Evolutionary conservation across 2,888 invertebrate genomes (phyloP).

Genomic region (Pterostichus madidus): DNA sequence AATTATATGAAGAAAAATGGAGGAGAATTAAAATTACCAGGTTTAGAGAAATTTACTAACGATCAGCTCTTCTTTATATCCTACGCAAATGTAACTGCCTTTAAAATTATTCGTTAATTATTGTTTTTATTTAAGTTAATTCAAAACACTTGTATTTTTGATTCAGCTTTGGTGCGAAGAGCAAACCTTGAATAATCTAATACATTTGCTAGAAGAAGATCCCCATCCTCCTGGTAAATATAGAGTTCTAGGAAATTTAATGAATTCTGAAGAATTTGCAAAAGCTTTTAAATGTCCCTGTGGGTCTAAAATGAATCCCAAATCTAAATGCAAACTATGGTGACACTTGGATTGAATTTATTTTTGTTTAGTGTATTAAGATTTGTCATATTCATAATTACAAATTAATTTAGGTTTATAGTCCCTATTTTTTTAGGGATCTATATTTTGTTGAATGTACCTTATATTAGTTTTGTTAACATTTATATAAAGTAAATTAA

Average conservation of each 20-base stretch:
- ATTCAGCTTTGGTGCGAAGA: slow-evolving; percentile 90
- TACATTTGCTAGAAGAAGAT: slow-evolving; percentile 78
- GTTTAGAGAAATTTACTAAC: slow-evolving; percentile 84
- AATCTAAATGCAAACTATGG: slow-evolving; percentile 72
- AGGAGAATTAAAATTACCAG: slow-evolving; percentile 84
- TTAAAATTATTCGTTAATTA: background rate
- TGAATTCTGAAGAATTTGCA: slow-evolving; percentile 84
- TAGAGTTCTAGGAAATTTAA: slow-evolving; percentile 82
- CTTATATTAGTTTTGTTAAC: too few species aligned
- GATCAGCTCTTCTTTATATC: slow-evolving; percentile 90
- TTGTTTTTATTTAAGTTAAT: slow-evolving; percentile 6
- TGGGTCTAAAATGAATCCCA: slow-evolving; percentile 77
- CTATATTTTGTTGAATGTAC: too few species aligned
- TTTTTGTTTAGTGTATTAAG: too few species aligned
- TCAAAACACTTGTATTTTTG: slow-evolving; percentile 65
- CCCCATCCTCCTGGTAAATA: slow-evolving; percentile 84
- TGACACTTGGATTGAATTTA: too few species aligned
- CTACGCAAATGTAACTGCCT: slow-evolving; percentile 82
- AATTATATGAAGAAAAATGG: slow-evolving; percentile 80
- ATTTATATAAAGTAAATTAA: too few species aligned
- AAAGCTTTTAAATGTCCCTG: slow-evolving; percentile 78
- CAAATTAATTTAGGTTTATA: too few species aligned
- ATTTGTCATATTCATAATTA: too few species aligned
- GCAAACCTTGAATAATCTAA: background rate
- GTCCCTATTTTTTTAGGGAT: too few species aligned